Evolutionary conservation across 2,797 vertebrate genomes (phyloP).

Genomic region (Macroramphosus scolopax): DNA sequence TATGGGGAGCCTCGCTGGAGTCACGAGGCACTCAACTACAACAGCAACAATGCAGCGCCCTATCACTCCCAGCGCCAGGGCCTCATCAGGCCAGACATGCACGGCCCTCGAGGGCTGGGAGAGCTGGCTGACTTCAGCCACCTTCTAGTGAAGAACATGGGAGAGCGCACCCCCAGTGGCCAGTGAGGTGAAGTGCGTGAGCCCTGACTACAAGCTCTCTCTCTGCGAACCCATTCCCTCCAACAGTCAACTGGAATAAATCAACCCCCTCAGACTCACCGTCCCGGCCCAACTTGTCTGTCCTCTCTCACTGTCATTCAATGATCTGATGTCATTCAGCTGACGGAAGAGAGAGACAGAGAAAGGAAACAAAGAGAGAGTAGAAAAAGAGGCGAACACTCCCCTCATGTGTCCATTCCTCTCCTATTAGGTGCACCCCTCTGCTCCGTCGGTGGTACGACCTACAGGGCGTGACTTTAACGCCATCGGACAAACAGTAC

Average conservation of each 20-base stretch:
- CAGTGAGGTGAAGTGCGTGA: conserved; percentile 68
- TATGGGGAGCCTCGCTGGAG: conserved; percentile 84
- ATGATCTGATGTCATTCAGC: conserved; percentile 67
- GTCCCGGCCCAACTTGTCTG: conserved; percentile 61
- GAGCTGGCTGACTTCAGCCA: conserved; percentile 85
- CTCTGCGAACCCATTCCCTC: conserved; percentile 59
- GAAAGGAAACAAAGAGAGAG: conserved; percentile 47
- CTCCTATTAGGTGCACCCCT: conserved; percentile 41
- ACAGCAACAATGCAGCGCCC: conserved; percentile 79
- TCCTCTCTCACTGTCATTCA: conserved; percentile 75
- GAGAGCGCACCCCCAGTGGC: conserved; percentile 84
- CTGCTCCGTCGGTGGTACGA: conserved; percentile 36
- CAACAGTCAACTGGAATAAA: conserved; percentile 65
- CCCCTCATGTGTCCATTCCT: conserved; percentile 40
- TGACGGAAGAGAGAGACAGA: conserved; percentile 60
- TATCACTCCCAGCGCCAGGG: conserved; percentile 74
- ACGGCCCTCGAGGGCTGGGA: conserved; percentile 72
- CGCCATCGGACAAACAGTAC: conserved; percentile 34
- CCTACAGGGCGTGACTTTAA: conserved; percentile 44
- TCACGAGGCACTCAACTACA: conserved; percentile 86
- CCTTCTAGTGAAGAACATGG: conserved; percentile 82
- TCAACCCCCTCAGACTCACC: conserved; percentile 56
- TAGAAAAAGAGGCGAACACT: conserved; percentile 30
- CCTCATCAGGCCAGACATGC: conserved; percentile 72
- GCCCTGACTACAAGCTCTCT: conserved; percentile 45